A percentile compares a stretch with the other conserved stretches of the same genome.
These are phyloP conservation scores for Cinclus mexicanus DNA, from an alignment of 2,113 vertebrate genomes.

Conservation along the genomic window DNA sequence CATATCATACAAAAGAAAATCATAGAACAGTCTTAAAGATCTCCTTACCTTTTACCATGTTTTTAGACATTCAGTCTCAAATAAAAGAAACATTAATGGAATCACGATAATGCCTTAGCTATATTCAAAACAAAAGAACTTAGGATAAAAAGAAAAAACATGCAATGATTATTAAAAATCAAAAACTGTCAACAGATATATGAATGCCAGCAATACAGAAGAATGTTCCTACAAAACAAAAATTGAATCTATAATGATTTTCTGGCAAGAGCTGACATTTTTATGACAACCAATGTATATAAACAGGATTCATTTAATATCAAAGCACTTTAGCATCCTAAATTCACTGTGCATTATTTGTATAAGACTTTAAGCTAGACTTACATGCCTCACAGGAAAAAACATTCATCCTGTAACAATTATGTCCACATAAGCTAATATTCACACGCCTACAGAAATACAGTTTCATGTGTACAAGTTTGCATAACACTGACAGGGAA, in stretches of 20 bases:
- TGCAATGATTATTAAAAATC: background rate
- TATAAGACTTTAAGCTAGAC: background rate
- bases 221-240: background rate
- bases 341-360: background rate
- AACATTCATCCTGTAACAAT: background rate
- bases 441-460: background rate
- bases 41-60: background rate
- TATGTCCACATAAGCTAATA: background rate
- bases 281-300: background rate
- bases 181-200: background rate
- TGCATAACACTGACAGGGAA: background rate
- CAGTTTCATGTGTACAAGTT: background rate
- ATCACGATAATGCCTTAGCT: background rate
- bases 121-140: background rate
- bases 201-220: background rate
- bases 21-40: slow-evolving; percentile 40
- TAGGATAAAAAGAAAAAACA: background rate
- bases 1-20: slow-evolving; percentile 45
- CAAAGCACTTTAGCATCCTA: background rate
- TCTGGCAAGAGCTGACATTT: background rate
- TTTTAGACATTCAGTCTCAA: slow-evolving; percentile 22
- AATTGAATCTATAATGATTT: background rate
- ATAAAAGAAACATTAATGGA: background rate
- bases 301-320: background rate
- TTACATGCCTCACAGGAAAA: background rate